Evolutionary conservation across 2,888 invertebrate genomes (phyloP).

Genomic region (Standfussiana lucernea): DNA sequence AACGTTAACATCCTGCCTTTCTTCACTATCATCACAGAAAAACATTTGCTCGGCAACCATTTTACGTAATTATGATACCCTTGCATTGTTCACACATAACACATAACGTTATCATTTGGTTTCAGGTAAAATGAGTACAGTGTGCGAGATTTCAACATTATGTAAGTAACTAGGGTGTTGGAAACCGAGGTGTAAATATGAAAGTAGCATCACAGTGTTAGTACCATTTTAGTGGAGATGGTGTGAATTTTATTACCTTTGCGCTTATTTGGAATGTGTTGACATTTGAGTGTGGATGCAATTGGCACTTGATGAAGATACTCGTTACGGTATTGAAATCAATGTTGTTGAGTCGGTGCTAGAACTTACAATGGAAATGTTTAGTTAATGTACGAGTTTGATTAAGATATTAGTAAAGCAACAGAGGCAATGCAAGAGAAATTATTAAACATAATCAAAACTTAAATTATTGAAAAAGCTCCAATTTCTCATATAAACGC

Average conservation of each 20-base stretch:
- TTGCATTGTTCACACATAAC: conserved; percentile 45
- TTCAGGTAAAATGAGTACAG: conserved; percentile 65
- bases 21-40: conserved; percentile 26
- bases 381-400: neutral
- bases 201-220: conserved; percentile 44
- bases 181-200: conserved; percentile 45
- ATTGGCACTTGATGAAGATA: conserved; percentile 19
- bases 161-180: conserved; percentile 58
- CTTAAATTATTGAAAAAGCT: neutral
- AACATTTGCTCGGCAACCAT: conserved; percentile 38
- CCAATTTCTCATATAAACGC: neutral
- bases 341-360: neutral
- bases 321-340: conserved; percentile 16
- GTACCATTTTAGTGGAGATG: conserved; percentile 43
- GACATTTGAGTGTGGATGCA: conserved; percentile 26
- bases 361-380: neutral
- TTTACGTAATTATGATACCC: conserved; percentile 46
- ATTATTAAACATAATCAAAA: neutral
- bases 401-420: neutral
- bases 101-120: conserved; percentile 62
- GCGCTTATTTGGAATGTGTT: conserved; percentile 37
- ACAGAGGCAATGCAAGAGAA: neutral
- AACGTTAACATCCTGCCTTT: conserved; percentile 11
- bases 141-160: conserved; percentile 56
- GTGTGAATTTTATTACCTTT: conserved; percentile 56